These are phyloP conservation scores for Formica selysi DNA, from an alignment of 1,140 invertebrate genomes.

Conservation along the genomic window DNA sequence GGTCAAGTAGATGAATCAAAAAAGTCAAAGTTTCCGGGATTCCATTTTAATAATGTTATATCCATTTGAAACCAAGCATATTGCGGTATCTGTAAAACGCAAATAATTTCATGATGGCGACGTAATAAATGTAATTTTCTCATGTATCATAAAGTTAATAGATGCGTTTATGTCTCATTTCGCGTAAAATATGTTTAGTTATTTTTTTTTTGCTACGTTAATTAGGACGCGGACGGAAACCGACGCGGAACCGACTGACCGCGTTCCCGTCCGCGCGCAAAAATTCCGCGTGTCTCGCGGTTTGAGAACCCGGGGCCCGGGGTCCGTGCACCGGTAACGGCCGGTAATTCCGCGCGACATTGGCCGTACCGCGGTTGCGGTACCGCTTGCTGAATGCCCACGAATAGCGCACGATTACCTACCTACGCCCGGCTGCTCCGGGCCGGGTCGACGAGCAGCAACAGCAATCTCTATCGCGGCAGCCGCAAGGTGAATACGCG, in stretches of 20 bases:
- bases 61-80: neutral
- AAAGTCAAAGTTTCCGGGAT: neutral
- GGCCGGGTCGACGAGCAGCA: neutral
- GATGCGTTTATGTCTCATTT: neutral
- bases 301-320: constrained; percentile 38
- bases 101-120: neutral
- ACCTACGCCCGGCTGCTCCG: no score
- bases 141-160: neutral
- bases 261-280: constrained; percentile 3
- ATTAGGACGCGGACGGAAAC: constrained; percentile 9
- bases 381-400: constrained; percentile 5
- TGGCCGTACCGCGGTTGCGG: constrained; percentile 48
- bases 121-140: neutral
- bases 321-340: neutral
- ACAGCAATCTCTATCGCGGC: constrained; percentile 44
- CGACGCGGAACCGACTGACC: neutral
- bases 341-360: constrained; percentile 54
- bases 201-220: neutral
- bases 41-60: neutral
- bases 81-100: neutral
- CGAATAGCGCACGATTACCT: constrained; percentile 45
- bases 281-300: constrained; percentile 15
- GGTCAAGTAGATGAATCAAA: neutral
- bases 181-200: neutral
- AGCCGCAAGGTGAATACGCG: constrained; percentile 38